Evolutionary conservation across 2,888 invertebrate species (phyloP), one percentile per base, ranked within the genome.

Genomic region (Bugulina stolonifera): DNA sequence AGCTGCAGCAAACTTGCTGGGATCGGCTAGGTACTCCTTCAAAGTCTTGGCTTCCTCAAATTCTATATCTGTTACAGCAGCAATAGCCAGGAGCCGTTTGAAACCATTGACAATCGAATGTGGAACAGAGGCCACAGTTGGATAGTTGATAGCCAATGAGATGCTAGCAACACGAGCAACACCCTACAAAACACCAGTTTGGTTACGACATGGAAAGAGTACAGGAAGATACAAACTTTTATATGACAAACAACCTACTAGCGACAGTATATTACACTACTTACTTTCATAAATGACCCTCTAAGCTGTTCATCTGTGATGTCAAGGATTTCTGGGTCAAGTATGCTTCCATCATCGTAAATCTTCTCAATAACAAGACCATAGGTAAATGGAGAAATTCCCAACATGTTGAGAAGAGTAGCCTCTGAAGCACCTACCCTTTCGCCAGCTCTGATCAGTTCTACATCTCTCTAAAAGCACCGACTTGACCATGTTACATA

Each of bases 361-460:
- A 99, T 98, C 52, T 70, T 70, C 52, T 70, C 70, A 70, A 70
- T 70, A 52, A 70, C 89, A 80, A 99, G 89, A 88, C 99, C 99
- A 82, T 99, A 99, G 72, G 95, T 94, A 89, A 99, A 99, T 71
- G 99, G 99, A 84, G 96, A 97, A 86, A 99, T 97, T 89, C 96
- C 96, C 88, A 99, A 90, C 99, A 99, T 99, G 89, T 98, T 99
- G 78, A 99, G 89, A 73, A 99, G 90, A 22, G 98, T 96, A 55
- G 98, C 95, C 88, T 99, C 99, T 58, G 96, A 96, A 83, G 97
- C 95, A 81, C 99, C 99, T 75, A 99, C 99, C 87, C 93, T 96
- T 85, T 98, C 98, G 69, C 96, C 97, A 32, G 92, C 93, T 79
- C 87, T 87, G 80, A 89, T 87, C 81, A 88, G 81, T 77, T 87